Evolutionary conservation across 2,888 invertebrate species (phyloP), one percentile per base, ranked within the genome.

Genomic region (Doris montereyensis): DNA sequence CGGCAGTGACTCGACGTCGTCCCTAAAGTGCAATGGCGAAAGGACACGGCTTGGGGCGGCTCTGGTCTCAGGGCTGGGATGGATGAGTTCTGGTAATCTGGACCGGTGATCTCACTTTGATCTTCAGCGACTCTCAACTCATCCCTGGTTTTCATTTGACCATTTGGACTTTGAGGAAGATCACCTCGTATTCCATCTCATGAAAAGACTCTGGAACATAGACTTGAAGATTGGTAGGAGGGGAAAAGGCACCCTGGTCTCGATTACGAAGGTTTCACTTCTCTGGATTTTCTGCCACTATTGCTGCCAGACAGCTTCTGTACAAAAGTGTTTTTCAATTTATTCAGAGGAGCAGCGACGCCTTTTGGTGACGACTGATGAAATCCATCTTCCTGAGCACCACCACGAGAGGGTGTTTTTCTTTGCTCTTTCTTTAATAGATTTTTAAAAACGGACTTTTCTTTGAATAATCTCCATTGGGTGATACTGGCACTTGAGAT

Each of bases 391-490:
- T 82, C 82, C 35, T 81, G 82, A 30, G 72, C 83, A 4, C 82
- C 82, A 32, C 80, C 83, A 73, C 83, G 82, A 77, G 84, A 83
- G 0, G 70, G 57, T 10, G 71, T 8, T 68, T 75, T 81, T 10
- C 80, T 79, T 70, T 81, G 85, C 76, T 88, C 88, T 60, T 87
- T 82, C 80, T 87, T 88, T 28, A 88, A 77, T 86, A 87, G 87
- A 0, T 87, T 83, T 78, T 86, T 88, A 28, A 89, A 87, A 77
- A 87, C 87, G 82, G 79, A 35, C 81, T 83, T 81, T 85, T 86
- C 60, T 84, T 86, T 5, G 52, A 41, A 17, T 41, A 41, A 41
- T 41, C 17, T 5, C 52, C 52, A 41, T 41, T 41, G 52, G 52
- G 52, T 41, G 52, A 41, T 10, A 17, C 17, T 41, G 52, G 52